A percentile compares a stretch with the other conserved stretches of the same genome.
phyloP scores from a whole-genome alignment of 2,113 vertebrate species.

The Percina caprodes region DNA sequence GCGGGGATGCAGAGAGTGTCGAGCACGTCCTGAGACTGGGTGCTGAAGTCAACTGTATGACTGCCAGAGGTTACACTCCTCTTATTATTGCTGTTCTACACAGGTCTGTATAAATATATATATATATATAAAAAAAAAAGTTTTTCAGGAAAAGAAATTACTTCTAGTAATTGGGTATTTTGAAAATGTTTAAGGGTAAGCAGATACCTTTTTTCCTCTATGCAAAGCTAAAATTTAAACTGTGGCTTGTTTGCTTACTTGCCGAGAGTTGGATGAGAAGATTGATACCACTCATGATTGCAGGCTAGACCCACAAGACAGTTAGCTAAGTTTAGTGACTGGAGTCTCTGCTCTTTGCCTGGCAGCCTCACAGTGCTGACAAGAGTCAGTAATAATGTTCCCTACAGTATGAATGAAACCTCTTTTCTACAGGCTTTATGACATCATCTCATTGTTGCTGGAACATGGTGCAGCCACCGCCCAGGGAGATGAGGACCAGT shows the following conservation, averaged over 20 bases:
- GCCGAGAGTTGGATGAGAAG: neutral
- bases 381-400: neutral
- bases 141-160: neutral
- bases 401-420: neutral
- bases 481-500: slow-evolving; percentile 83
- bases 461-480: slow-evolving; percentile 71
- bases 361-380: neutral
- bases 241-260: neutral
- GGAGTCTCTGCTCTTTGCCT: too few relatives aligned
- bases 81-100: slow-evolving; percentile 85
- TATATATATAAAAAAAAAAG: neutral
- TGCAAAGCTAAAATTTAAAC: neutral
- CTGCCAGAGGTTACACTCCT: slow-evolving; percentile 82
- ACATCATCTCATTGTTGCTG: slow-evolving; percentile 82
- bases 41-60: slow-evolving; percentile 80
- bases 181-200: neutral
- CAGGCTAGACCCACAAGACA: neutral
- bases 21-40: slow-evolving; percentile 82
- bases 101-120: slow-evolving; percentile 61
- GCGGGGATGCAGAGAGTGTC: slow-evolving; percentile 81
- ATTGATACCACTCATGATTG: neutral
- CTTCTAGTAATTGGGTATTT: neutral
- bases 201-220: neutral
- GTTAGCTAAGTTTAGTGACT: neutral
- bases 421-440: slow-evolving; percentile 69